Conservation (phyloP, 2,888 invertebrate genomes). For the Griposia aprilina region DNA sequence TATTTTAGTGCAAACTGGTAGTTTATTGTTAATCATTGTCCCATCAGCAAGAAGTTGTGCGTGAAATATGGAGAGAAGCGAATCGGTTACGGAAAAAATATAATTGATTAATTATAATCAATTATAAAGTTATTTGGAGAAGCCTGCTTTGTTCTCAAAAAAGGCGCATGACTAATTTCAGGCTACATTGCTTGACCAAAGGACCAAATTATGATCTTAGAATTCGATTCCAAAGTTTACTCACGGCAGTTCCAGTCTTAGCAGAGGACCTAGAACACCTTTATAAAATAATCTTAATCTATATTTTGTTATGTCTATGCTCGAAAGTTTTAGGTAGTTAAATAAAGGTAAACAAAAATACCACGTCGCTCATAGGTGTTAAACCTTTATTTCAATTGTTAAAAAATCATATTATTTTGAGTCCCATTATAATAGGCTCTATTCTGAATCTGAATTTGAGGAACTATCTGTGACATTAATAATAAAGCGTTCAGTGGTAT, state of each 20-base stretch:
- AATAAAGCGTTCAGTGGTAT: no score
- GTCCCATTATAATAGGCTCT: no score
- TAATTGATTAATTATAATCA: background rate
- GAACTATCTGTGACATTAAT: no score
- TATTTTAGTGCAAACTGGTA: background rate
- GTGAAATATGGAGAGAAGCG: slow-evolving; percentile 2
- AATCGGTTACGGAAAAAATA: background rate
- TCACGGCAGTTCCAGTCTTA: background rate
- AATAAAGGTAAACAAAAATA: no score
- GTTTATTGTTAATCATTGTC: slow-evolving; percentile 6
- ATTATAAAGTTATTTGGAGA: background rate
- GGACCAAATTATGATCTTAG: background rate
- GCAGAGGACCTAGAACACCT: background rate
- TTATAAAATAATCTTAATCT: no score
- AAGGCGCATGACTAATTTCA: background rate
- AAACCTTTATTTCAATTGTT: no score
- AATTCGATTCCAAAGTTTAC: background rate
- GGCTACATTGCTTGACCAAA: background rate
- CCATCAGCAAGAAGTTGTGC: background rate
- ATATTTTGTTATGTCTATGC: no score
- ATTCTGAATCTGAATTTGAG: no score
- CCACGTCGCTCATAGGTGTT: no score
- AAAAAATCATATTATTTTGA: no score
- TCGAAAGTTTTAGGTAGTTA: no score
- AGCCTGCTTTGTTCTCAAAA: background rate